Percentiles rank a stretch among this genome's conserved stretches.
These are phyloP conservation scores for Melanotaenia maccullochi DNA, from an alignment of 2,797 vertebrate species.

Conservation along the genomic window DNA sequence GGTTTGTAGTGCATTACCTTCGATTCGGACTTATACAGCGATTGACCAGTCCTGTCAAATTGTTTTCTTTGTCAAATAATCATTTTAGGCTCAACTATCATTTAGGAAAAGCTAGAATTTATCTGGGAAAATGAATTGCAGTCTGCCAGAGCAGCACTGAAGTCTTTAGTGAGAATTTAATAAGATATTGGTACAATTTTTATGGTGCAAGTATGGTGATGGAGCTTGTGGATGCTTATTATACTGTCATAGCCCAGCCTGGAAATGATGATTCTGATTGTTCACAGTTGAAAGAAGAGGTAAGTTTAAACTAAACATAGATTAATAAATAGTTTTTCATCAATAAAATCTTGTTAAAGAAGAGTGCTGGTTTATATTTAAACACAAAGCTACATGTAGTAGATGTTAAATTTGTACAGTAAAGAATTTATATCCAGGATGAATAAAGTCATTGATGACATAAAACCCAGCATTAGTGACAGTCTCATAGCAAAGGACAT, in stretches of 20 bases:
- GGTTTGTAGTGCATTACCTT: neutral
- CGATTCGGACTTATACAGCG: neutral
- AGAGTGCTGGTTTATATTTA: neutral
- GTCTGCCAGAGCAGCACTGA: neutral
- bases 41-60: conserved; percentile 15
- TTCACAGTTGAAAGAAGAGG: neutral
- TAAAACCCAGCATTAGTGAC: neutral
- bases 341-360: neutral
- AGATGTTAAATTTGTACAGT: neutral
- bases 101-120: neutral
- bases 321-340: neutral
- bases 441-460: neutral
- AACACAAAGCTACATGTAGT: neutral
- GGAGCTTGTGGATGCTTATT: neutral
- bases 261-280: neutral
- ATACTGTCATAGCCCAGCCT: neutral
- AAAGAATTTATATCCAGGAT: neutral
- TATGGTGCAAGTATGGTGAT: neutral
- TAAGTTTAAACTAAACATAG: neutral
- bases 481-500: neutral
- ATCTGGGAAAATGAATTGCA: neutral
- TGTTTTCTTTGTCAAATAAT: neutral
- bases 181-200: neutral
- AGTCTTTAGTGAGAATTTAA: neutral
- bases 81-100: neutral